Evolutionary conservation across 2,113 vertebrate genomes (phyloP).

Genomic region (Leptodactylus fuscus): DNA sequence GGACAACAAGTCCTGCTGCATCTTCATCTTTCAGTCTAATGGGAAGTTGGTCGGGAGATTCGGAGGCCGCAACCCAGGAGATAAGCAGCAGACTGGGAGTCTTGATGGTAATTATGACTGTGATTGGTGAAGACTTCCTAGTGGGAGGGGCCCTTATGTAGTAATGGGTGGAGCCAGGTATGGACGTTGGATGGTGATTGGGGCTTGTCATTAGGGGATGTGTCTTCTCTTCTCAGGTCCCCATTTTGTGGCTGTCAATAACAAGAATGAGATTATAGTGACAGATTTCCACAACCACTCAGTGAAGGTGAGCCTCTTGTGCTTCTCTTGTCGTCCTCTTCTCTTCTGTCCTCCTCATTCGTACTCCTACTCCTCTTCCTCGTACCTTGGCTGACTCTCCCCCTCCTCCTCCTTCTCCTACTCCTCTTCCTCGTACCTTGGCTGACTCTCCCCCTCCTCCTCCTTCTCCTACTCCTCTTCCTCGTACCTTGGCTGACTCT

Average conservation of each 20-base stretch:
- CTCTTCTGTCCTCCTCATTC: too few relatives aligned
- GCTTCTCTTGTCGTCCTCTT: too few relatives aligned
- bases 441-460: too few relatives aligned
- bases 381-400: too few relatives aligned
- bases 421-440: too few relatives aligned
- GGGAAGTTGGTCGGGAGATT: slow-evolving; percentile 95
- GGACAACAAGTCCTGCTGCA: slow-evolving; percentile 97
- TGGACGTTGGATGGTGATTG: not conserved
- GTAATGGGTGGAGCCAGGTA: not conserved
- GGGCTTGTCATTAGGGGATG: not conserved
- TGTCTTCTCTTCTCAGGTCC: slow-evolving; percentile 77
- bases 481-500: too few relatives aligned
- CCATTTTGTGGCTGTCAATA: slow-evolving; percentile 97
- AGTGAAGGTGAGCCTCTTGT: slow-evolving; percentile 90
- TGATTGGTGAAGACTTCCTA: not conserved
- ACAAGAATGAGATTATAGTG: slow-evolving; percentile 96
- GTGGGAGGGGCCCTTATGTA: not conserved
- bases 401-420: too few relatives aligned
- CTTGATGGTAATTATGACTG: slow-evolving; percentile 22
- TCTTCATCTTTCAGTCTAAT: slow-evolving; percentile 96
- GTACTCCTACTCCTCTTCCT: too few relatives aligned
- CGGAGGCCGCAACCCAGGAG: slow-evolving; percentile 87
- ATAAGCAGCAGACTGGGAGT: slow-evolving; percentile 91
- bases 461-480: too few relatives aligned
- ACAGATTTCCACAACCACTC: slow-evolving; percentile 98